phyloP scores from a whole-genome alignment of 30 jellyfish, hydroid and myxozoan genomes.

The Aurelia sp. region DNA sequence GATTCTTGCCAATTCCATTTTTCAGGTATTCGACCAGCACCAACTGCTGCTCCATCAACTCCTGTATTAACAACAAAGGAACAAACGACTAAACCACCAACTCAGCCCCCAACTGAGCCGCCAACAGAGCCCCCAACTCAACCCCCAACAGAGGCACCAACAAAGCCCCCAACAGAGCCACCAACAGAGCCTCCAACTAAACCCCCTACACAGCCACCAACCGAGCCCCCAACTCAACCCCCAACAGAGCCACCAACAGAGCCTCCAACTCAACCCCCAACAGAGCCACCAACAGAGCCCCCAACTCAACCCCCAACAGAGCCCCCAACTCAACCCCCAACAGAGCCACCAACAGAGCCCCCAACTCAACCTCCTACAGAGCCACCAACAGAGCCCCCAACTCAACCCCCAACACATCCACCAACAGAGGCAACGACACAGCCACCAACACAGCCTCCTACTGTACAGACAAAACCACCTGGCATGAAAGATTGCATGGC shows the following conservation, averaged over 20 bases:
- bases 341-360: too few species aligned
- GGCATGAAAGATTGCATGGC: conserved; percentile 17
- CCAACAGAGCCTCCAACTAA: conserved; percentile 19
- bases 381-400: too few species aligned
- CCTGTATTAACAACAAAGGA: not conserved
- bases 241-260: not conserved
- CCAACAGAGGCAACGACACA: too few species aligned
- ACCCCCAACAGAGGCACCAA: conserved; percentile 7
- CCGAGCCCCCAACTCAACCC: not conserved
- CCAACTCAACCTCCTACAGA: too few species aligned
- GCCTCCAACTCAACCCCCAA: conserved; percentile 15
- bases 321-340: conserved; percentile 17
- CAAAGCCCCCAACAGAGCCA: not conserved
- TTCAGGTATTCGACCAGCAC: not conserved
- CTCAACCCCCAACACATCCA: too few species aligned
- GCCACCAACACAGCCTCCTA: not conserved
- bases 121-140: conserved; percentile 5
- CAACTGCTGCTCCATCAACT: conserved; percentile 10
- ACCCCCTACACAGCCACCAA: conserved; percentile 12
- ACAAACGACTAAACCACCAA: conserved; percentile 4
- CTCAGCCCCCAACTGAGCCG: conserved; percentile 4
- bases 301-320: not conserved
- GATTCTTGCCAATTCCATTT: not conserved
- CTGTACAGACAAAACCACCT: not conserved
- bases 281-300: conserved; percentile 13